These are phyloP conservation scores for Grus americana DNA, from an alignment of 2,113 vertebrate genomes.

Conservation along the genomic window DNA sequence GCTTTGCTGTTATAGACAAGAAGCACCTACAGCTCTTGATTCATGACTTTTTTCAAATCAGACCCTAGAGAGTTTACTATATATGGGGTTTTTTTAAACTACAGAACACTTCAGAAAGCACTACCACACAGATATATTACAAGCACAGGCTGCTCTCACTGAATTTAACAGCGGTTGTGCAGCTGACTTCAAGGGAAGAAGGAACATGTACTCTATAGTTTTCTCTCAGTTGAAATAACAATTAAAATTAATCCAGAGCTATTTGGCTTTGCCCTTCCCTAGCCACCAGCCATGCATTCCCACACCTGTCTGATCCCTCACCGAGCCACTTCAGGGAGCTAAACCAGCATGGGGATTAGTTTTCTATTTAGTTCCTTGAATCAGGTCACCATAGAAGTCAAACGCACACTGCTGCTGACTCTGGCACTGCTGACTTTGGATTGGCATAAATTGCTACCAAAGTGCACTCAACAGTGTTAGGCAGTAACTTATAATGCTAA, in stretches of 20 bases:
- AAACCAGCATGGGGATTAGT: background rate
- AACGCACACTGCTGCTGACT: background rate
- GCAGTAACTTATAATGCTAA: background rate
- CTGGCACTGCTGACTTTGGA: background rate
- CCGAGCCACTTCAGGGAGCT: background rate
- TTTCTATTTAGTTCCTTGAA: background rate
- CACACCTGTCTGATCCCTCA: background rate
- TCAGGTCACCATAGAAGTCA: background rate
- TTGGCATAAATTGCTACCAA: background rate
- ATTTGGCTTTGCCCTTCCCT: background rate
- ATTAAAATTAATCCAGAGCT: slow-evolving; percentile 7
- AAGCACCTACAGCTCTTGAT: background rate
- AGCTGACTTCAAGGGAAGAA: background rate
- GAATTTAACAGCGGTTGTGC: background rate
- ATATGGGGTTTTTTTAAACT: background rate
- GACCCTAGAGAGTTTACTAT: background rate
- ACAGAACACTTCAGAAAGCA: background rate
- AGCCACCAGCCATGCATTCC: slow-evolving; percentile 5
- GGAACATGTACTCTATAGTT: background rate
- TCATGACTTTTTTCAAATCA: background rate
- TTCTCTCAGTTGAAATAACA: slow-evolving; percentile 2
- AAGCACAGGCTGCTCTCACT: background rate
- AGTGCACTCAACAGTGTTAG: background rate
- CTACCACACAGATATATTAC: background rate
- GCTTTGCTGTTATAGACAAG: background rate